A percentile compares a stretch with the other conserved stretches of the same genome.
Conservation (phyloP, 1,140 invertebrate genomes). For the Eurosta solidaginis region DNA sequence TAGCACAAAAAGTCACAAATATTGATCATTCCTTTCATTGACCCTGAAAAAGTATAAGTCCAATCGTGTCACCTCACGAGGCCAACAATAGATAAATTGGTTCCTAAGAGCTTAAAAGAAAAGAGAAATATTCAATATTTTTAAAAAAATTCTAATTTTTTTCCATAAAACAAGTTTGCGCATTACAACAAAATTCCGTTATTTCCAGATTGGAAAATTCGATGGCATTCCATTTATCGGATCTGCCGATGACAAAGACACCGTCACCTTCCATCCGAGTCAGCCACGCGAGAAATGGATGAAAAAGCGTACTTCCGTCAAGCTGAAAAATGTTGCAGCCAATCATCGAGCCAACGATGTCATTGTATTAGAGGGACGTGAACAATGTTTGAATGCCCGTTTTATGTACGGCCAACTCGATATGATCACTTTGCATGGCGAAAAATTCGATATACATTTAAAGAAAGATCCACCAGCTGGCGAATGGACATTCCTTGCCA, state of each 20-base stretch:
- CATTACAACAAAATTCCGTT: too few species aligned
- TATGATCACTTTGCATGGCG: slow-evolving; percentile 72
- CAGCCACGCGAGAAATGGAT: slow-evolving; percentile 97
- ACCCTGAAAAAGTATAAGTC: background rate
- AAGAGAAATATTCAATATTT: too few species aligned
- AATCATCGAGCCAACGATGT: slow-evolving; percentile 99
- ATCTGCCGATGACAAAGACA: slow-evolving; percentile 75
- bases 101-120: too few species aligned
- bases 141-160: too few species aligned
- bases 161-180: too few species aligned
- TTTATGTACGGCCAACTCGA: slow-evolving; percentile 99
- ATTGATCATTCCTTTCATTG: background rate
- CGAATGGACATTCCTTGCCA: slow-evolving; percentile 88
- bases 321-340: slow-evolving; percentile 95
- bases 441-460: slow-evolving; percentile 94
- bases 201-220: slow-evolving; percentile 71
- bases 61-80: too few species aligned
- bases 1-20: too few species aligned
- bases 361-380: slow-evolving; percentile 87
- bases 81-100: too few species aligned
- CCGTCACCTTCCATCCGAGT: slow-evolving; percentile 77
- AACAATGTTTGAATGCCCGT: slow-evolving; percentile 83
- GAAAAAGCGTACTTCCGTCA: slow-evolving; percentile 93
- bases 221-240: slow-evolving; percentile 72
- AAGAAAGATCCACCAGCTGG: slow-evolving; percentile 90